Percentiles rank a stretch among this genome's conserved stretches.
Conservation (phyloP, 2,797 vertebrate genomes). For the Mallotus villosus region DNA sequence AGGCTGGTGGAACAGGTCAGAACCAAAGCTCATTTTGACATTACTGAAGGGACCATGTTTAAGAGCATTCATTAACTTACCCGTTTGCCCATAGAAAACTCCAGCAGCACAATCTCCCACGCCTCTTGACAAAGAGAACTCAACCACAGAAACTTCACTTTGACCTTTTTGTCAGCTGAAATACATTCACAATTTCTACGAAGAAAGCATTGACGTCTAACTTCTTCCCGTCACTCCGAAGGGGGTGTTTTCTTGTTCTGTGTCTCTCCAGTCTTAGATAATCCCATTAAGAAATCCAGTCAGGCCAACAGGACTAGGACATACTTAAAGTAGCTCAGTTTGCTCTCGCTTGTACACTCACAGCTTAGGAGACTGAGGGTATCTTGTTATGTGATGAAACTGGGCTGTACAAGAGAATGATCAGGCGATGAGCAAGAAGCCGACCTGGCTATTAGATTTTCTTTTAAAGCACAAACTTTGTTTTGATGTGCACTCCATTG, state of each 20-base stretch:
- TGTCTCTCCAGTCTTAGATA: constrained; percentile 56
- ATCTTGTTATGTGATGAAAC: not conserved
- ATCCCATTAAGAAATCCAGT: constrained; percentile 75
- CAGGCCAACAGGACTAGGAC: constrained; percentile 40
- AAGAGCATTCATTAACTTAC: constrained; percentile 49
- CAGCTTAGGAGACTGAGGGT: not conserved
- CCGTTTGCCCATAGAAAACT: constrained; percentile 39
- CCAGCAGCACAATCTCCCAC: constrained; percentile 19
- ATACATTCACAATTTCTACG: not conserved
- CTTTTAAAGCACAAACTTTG: no score
- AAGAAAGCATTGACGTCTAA: not conserved
- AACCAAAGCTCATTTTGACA: not conserved
- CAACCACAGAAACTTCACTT: not conserved
- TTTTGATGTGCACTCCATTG: no score
- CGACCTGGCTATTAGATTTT: not conserved
- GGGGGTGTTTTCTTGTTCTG: constrained; percentile 22
- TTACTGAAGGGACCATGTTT: not conserved
- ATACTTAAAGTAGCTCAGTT: constrained; percentile 57
- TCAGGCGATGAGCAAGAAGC: not conserved
- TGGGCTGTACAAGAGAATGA: not conserved
- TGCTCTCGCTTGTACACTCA: not conserved
- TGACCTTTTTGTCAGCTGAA: no score
- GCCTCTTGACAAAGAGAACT: not conserved
- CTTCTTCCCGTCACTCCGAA: constrained; percentile 21
- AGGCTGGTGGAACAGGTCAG: constrained; percentile 40